Conservation (phyloP, 2,113 vertebrate species). For the Dicerorhinus sumatrensis region DNA sequence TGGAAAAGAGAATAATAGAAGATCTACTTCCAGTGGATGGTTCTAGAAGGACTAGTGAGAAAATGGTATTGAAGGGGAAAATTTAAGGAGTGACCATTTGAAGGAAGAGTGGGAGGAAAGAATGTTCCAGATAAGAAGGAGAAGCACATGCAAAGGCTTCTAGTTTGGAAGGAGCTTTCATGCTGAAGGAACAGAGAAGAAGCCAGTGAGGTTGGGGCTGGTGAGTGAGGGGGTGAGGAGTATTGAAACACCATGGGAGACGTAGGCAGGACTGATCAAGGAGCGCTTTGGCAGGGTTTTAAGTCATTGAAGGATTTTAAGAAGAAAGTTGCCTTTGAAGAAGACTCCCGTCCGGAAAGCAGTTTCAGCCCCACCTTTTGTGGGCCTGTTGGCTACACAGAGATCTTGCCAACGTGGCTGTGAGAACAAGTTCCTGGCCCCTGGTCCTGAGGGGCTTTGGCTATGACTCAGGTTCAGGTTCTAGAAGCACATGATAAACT, state of each 20-base stretch:
- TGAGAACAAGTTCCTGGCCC: neutral
- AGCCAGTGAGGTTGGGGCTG: neutral
- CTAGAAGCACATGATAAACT: no score
- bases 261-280: neutral
- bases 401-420: neutral
- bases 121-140: neutral
- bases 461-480: neutral
- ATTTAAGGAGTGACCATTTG: neutral
- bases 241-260: neutral
- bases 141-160: neutral
- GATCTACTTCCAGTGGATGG: neutral
- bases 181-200: neutral
- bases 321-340: neutral
- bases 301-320: neutral
- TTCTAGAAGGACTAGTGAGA: neutral
- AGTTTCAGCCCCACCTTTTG: neutral
- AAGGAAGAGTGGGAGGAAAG: neutral
- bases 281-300: accelerated
- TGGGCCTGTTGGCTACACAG: neutral
- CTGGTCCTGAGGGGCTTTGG: neutral
- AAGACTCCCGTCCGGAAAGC: neutral
- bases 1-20: neutral
- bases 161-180: neutral
- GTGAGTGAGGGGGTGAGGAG: neutral
- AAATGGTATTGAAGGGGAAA: neutral